Conservation (phyloP, 2,113 vertebrate species). For the Chionomys nivalis region DNA sequence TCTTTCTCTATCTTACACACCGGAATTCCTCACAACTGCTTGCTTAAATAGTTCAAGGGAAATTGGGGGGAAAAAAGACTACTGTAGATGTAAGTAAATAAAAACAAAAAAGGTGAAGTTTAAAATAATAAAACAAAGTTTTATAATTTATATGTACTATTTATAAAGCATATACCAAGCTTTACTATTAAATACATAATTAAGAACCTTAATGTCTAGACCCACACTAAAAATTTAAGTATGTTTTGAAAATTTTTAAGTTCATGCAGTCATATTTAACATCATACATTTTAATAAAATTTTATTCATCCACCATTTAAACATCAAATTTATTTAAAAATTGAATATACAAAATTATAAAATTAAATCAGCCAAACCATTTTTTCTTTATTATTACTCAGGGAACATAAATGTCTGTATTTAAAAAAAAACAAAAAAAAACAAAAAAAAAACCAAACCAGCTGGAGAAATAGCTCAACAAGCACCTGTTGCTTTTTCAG, state of each 20-base stretch:
- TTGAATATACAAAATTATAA: not conserved
- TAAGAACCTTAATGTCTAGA: constrained; percentile 4
- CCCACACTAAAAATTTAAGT: constrained; percentile 13
- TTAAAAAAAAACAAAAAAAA: not conserved
- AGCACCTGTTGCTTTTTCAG: not conserved
- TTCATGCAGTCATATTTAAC: constrained; percentile 36
- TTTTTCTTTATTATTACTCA: not conserved
- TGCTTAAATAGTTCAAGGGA: not conserved
- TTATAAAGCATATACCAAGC: constrained; percentile 18
- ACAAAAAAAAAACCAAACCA: not conserved
- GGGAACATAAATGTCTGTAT: not conserved
- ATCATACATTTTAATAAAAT: constrained; percentile 29
- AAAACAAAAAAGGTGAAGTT: not conserved
- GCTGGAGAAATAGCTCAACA: not conserved
- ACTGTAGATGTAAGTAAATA: not conserved
- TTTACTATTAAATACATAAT: constrained; percentile 41
- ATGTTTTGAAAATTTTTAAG: not conserved
- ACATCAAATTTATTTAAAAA: constrained; percentile 40
- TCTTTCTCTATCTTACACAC: not conserved
- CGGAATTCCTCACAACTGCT: not conserved
- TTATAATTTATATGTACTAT: not conserved
- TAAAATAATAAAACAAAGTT: constrained; percentile 49
- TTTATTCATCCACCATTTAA: constrained; percentile 6
- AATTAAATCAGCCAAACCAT: constrained; percentile 37
- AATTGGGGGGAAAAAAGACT: not conserved